Base-by-base conservation (phyloP, 2,113 vertebrate genomes). In the Notothenia rossii region DNA sequence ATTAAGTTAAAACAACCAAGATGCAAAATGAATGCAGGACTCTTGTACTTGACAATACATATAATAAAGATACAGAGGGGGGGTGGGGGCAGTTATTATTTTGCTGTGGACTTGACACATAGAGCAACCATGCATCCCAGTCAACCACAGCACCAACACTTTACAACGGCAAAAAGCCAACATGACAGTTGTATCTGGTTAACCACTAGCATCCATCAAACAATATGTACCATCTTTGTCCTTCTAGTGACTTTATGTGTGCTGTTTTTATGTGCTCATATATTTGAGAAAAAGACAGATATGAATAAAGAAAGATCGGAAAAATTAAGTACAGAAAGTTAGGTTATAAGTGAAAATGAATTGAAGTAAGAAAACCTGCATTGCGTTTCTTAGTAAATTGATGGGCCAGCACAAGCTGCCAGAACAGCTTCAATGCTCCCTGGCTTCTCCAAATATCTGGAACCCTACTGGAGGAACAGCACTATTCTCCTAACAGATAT, bases 131-230 rank as follows among this genome's bases (percentile, higher is more conserved):
- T 82, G 76, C 79, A 81, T 79, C 77, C 54, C 70, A 73, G 46
- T 25, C 59, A 78, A 61, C 75, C 65, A 74, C 69, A 70, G 63
- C 62, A 64, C 53, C 12, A 25, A 74, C 85, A 81, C 80, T 59
- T 74, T 80, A 58, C 59, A 20, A 62, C 17, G 49, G 70, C 85
- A 77, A 14, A 50, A 66, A 58, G 75, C 79, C 67, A 74, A 72
- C 73, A 79, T 67, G 63, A 87, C 76, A 79, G 36, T 75, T 77
- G 64, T 81, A 67, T 77, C 62, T 82, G 62, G 79, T 82, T 75
- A 83, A 86, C 79, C 60, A 67, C 69, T 11, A 75, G 77, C 78
- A 79, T 82, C 72, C 79, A 65, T 82, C 73, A 49, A 64, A 60
- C 59, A 76, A 40, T 40, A 46, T 82, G 64, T 75, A 53, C 36